A percentile compares a stretch with the other conserved stretches of the same genome.
phyloP scores from a whole-genome alignment of 2,113 vertebrate genomes.

The Colaptes auratus region DNA sequence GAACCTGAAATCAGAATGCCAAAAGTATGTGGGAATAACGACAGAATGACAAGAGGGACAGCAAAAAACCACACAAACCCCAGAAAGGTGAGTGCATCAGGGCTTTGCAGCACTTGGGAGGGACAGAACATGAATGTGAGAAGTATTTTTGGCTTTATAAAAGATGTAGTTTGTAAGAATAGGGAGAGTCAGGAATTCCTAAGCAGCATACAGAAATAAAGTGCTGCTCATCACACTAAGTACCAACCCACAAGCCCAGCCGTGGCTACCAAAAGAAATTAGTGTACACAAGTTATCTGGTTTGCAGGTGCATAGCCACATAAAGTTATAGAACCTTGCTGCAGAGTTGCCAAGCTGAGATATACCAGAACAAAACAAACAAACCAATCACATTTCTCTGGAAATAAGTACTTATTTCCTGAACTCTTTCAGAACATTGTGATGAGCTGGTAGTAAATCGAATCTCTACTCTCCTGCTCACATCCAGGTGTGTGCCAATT shows the following conservation, averaged over 20 bases:
- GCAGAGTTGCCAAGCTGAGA: not conserved
- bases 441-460: not conserved
- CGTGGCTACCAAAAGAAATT: not conserved
- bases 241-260: not conserved
- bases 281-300: not conserved
- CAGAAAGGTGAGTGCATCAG: not conserved
- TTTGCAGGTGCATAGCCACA: not conserved
- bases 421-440: not conserved
- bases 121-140: not conserved
- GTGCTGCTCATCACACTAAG: not conserved
- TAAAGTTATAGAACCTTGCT: not conserved
- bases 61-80: not conserved
- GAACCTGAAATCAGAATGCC: not conserved
- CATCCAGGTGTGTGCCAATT: accelerated
- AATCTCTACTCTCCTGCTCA: not conserved
- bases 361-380: not conserved
- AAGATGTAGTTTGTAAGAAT: not conserved
- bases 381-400: not conserved
- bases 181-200: not conserved
- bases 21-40: not conserved
- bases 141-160: not conserved
- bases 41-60: not conserved
- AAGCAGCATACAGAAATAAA: not conserved
- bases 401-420: not conserved
- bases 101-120: not conserved